These are phyloP conservation scores for Masticophis lateralis DNA, from an alignment of 2,797 vertebrate genomes.

Conservation along the genomic window DNA sequence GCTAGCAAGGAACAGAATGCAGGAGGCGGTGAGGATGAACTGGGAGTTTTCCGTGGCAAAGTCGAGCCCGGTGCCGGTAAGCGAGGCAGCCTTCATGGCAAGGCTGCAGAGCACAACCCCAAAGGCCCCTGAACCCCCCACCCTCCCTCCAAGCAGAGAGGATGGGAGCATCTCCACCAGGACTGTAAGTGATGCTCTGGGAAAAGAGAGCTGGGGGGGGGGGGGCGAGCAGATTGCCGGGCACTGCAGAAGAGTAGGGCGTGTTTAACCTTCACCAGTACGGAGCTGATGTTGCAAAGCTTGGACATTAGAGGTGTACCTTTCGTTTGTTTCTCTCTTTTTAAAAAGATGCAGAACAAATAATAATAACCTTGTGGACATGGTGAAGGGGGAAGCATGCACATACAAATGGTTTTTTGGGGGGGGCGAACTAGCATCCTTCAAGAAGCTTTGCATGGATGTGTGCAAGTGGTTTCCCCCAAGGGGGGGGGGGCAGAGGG, in stretches of 20 bases:
- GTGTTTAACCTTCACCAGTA: conserved; percentile 56
- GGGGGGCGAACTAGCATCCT: background rate
- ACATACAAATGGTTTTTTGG: background rate
- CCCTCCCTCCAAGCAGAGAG: background rate
- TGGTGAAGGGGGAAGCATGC: background rate
- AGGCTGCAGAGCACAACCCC: background rate
- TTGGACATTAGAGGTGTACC: background rate
- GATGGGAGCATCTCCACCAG: conserved; percentile 1
- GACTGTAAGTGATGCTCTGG: conserved; percentile 36
- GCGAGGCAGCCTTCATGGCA: background rate
- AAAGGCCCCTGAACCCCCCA: background rate
- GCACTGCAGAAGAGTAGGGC: conserved; percentile 29
- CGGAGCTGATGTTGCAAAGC: background rate
- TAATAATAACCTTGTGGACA: background rate
- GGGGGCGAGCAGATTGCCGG: background rate
- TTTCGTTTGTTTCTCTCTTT: background rate
- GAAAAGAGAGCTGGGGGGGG: background rate
- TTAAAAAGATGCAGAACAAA: background rate
- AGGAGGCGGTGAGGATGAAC: conserved; percentile 38
- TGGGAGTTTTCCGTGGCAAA: conserved; percentile 58
- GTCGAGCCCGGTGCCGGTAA: conserved; percentile 33
- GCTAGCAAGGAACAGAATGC: conserved; percentile 54
- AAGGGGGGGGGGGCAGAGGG: too few relatives aligned
- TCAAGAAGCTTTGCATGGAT: background rate
- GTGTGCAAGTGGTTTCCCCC: background rate